Evolutionary conservation across 2,888 invertebrate species (phyloP).

Genomic region (Philaethria dido): DNA sequence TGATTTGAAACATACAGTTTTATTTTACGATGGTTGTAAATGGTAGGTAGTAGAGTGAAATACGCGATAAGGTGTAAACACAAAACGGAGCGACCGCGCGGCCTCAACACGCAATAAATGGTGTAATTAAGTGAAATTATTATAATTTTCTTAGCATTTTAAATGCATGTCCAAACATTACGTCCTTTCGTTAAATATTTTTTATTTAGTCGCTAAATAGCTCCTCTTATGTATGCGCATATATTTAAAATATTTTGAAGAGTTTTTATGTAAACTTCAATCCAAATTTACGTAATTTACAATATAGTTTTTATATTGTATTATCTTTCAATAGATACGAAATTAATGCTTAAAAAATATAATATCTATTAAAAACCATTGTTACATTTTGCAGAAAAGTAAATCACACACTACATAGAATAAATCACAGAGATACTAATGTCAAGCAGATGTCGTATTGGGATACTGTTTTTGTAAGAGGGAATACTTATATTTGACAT

Average conservation of each 20-base stretch:
- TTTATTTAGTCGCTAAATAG: conserved; percentile 53
- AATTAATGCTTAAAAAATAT: no score
- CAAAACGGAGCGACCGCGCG: conserved; percentile 65
- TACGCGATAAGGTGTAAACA: conserved; percentile 58
- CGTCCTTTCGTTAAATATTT: conserved; percentile 59
- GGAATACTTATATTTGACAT: no score
- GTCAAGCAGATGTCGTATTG: no score
- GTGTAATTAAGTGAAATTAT: conserved; percentile 82
- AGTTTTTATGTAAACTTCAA: conserved; percentile 32
- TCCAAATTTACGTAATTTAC: conserved; percentile 23
- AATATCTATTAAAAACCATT: no score
- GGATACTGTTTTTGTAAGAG: no score
- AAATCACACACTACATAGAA: no score
- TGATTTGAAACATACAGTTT: conserved; percentile 21
- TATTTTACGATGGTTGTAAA: conserved; percentile 25
- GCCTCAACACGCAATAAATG: conserved; percentile 75
- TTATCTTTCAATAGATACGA: neutral
- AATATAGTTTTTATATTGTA: conserved; percentile 5
- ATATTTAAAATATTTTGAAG: conserved; percentile 37
- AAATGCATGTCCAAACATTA: conserved; percentile 75
- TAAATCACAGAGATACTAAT: no score
- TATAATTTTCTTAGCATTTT: conserved; percentile 77
- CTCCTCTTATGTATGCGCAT: conserved; percentile 26
- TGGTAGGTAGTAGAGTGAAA: conserved; percentile 22
- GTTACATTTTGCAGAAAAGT: neutral